phyloP scores from a whole-genome alignment of 2,797 vertebrate genomes.

The Myotis planiceps region DNA sequence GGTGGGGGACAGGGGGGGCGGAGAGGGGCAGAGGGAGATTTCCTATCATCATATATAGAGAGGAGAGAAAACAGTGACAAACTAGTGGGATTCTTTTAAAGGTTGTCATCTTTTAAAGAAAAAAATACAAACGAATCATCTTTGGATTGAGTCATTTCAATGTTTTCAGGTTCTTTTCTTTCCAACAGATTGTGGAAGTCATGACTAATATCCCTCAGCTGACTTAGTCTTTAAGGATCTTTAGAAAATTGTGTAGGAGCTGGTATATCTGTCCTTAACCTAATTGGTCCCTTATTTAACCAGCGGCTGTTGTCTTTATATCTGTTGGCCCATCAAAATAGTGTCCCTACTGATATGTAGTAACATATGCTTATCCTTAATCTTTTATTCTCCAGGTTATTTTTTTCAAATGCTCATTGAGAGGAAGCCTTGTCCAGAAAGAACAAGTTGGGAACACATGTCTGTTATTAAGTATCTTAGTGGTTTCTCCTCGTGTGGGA shows the following conservation, averaged over 20 bases:
- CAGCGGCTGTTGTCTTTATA: not conserved
- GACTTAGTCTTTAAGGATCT: not conserved
- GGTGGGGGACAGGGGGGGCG: accelerated
- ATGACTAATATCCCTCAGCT: not conserved
- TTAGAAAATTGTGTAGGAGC: not conserved
- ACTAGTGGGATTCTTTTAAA: not conserved
- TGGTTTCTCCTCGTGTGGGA: not conserved
- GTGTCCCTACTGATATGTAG: not conserved
- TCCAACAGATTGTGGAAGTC: not conserved
- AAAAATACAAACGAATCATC: not conserved
- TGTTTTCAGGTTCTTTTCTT: not conserved
- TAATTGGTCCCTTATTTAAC: not conserved
- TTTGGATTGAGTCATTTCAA: not conserved
- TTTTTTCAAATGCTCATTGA: constrained; percentile 31
- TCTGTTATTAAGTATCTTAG: not conserved
- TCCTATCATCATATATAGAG: not conserved
- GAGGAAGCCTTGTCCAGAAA: not conserved
- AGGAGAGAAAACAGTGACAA: not conserved
- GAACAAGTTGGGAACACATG: not conserved
- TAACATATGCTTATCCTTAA: not conserved
- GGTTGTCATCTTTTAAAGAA: not conserved
- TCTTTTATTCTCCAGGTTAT: not conserved
- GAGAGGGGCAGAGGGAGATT: not conserved
- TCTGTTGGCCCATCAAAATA: not conserved
- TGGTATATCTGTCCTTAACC: not conserved